A percentile compares a stretch with the other conserved stretches of the same genome.
phyloP scores from a whole-genome alignment of 2,888 invertebrate species.

The Sepioteuthis lessoniana region DNA sequence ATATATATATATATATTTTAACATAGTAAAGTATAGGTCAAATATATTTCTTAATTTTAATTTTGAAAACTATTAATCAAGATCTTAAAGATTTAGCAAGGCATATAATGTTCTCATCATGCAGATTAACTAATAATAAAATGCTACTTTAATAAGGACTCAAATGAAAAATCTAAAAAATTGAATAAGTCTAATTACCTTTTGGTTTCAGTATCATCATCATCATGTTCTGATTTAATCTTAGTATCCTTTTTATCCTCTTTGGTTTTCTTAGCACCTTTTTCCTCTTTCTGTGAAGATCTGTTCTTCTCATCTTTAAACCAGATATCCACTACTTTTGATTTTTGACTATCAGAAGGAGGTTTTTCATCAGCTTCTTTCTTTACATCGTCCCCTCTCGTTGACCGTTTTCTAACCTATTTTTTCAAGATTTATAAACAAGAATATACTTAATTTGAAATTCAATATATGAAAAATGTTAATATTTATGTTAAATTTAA shows the following conservation, averaged over 20 bases:
- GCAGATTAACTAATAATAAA: no score
- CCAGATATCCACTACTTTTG: constrained; percentile 15
- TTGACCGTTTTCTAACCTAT: constrained; percentile 46
- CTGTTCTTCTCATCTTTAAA: constrained; percentile 51
- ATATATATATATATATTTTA: no score
- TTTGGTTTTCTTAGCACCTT: constrained; percentile 55
- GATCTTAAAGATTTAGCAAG: no score
- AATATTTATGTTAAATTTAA: not conserved
- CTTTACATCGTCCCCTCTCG: constrained; percentile 40
- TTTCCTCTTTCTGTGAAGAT: constrained; percentile 54
- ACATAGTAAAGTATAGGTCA: no score
- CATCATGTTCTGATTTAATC: constrained; percentile 51
- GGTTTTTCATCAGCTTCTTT: constrained; percentile 10
- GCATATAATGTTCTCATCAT: no score
- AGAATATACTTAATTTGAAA: no score
- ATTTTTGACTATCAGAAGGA: not conserved
- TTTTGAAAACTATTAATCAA: no score
- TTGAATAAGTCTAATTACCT: not conserved
- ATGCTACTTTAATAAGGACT: no score
- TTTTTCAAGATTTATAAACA: not conserved
- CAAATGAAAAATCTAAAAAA: no score
- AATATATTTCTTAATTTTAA: no score
- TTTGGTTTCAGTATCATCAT: constrained; percentile 41
- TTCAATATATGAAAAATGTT: no score
- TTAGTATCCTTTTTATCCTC: constrained; percentile 55